A percentile compares a stretch with the other conserved stretches of the same genome.
Conservation (phyloP, 2,113 vertebrate genomes). For the Ptyas mucosa region DNA sequence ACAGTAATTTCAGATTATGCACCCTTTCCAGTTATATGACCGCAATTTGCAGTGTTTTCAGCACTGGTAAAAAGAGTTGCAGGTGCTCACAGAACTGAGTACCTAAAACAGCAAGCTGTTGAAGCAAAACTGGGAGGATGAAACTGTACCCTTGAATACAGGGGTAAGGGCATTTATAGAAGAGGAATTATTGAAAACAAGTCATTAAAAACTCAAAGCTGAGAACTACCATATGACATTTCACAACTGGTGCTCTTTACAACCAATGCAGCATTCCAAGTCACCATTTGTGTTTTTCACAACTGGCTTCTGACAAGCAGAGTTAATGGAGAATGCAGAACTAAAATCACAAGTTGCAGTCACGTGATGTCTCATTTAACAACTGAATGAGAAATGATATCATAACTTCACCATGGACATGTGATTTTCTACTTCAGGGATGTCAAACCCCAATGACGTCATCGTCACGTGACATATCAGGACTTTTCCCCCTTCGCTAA, state of each 20-base stretch:
- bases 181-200: background rate
- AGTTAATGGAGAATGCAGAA: background rate
- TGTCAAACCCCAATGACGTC: no score
- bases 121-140: background rate
- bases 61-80: background rate
- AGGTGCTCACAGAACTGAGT: background rate
- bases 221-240: background rate
- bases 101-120: background rate
- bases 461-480: no score
- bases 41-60: background rate
- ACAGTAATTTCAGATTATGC: background rate
- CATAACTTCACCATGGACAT: background rate
- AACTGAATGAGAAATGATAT: background rate
- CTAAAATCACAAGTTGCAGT: background rate
- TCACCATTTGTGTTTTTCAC: background rate
- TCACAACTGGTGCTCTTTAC: background rate
- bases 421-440: background rate
- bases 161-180: background rate
- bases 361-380: background rate
- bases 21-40: background rate
- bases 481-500: no score
- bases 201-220: background rate
- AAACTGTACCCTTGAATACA: background rate
- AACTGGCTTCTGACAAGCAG: background rate
- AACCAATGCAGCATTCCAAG: background rate